Evolutionary conservation across 1,140 invertebrate genomes (phyloP).

Genomic region (Conus betulinus): DNA sequence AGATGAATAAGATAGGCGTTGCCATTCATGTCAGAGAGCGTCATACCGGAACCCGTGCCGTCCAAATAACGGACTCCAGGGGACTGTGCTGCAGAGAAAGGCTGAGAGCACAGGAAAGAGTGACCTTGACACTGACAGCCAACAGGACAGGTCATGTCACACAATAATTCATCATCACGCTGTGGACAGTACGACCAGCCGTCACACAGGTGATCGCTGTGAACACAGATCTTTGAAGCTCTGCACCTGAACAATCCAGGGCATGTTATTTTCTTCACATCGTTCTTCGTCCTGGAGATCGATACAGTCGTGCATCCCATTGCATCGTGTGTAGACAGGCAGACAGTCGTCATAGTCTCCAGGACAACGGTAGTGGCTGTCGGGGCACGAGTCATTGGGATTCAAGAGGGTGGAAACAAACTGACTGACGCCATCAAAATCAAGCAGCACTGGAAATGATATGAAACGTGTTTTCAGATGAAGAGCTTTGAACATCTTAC

Average conservation of each 20-base stretch:
- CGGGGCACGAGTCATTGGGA: too few species aligned
- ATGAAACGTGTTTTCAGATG: too few species aligned
- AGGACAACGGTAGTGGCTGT: too few species aligned
- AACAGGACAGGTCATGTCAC: slow-evolving; percentile 26
- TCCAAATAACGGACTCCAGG: slow-evolving; percentile 18
- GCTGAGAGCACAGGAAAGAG: not conserved
- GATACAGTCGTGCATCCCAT: slow-evolving; percentile 19
- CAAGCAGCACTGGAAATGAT: too few species aligned
- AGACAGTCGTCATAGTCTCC: not conserved
- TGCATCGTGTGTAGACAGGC: slow-evolving; percentile 16
- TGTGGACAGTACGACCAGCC: slow-evolving; percentile 24
- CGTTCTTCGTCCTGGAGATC: not conserved
- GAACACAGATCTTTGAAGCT: not conserved
- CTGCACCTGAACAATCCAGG: slow-evolving; percentile 4
- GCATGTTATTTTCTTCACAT: slow-evolving; percentile 4
- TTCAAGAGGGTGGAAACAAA: too few species aligned
- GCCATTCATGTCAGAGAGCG: not conserved
- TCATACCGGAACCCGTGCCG: not conserved
- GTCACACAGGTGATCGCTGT: slow-evolving; percentile 13
- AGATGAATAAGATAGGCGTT: slow-evolving; percentile 20
- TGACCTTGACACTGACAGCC: slow-evolving; percentile 26
- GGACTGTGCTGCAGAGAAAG: not conserved
- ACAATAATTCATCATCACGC: slow-evolving; percentile 40
- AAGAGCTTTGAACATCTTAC: too few species aligned
- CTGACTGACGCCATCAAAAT: too few species aligned